A percentile compares a stretch with the other conserved stretches of the same genome.
Conservation (phyloP, 1,140 invertebrate species). For the Aphelenchoides besseyi region DNA sequence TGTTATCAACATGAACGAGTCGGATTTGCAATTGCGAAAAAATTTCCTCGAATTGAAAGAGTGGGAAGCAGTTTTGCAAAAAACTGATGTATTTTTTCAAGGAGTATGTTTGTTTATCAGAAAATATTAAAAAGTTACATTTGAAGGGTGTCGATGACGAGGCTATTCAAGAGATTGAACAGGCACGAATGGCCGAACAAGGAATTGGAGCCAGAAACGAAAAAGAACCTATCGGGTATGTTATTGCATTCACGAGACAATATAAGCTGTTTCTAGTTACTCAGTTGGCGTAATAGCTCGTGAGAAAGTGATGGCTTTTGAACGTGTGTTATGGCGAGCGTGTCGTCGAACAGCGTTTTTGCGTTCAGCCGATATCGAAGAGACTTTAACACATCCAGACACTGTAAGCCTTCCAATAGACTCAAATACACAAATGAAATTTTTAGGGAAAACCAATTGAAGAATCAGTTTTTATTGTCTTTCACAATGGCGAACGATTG, state of each 20-base stretch:
- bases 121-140: background rate
- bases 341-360: slow-evolving; percentile 61
- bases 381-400: slow-evolving; percentile 54
- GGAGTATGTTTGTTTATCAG: slow-evolving; percentile 41
- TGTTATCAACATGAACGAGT: slow-evolving; percentile 62
- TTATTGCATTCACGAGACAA: background rate
- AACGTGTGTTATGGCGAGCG: slow-evolving; percentile 57
- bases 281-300: slow-evolving; percentile 55
- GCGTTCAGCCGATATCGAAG: slow-evolving; percentile 63
- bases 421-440: slow-evolving; percentile 8
- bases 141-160: slow-evolving; percentile 60
- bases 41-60: slow-evolving; percentile 62
- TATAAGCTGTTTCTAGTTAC: slow-evolving; percentile 41
- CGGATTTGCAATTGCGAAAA: slow-evolving; percentile 55
- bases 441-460: slow-evolving; percentile 63
- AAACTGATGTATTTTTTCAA: slow-evolving; percentile 62
- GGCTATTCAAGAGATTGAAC: slow-evolving; percentile 52
- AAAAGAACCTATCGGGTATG: slow-evolving; percentile 51
- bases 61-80: slow-evolving; percentile 61
- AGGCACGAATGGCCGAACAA: slow-evolving; percentile 46
- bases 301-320: slow-evolving; percentile 59
- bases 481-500: slow-evolving; percentile 65
- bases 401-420: slow-evolving; percentile 31
- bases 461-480: slow-evolving; percentile 65
- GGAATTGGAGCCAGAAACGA: slow-evolving; percentile 36